A percentile compares a stretch with the other conserved stretches of the same genome.
These are phyloP conservation scores for Diaphora mendica DNA, from an alignment of 2,888 invertebrate species.

Conservation along the genomic window DNA sequence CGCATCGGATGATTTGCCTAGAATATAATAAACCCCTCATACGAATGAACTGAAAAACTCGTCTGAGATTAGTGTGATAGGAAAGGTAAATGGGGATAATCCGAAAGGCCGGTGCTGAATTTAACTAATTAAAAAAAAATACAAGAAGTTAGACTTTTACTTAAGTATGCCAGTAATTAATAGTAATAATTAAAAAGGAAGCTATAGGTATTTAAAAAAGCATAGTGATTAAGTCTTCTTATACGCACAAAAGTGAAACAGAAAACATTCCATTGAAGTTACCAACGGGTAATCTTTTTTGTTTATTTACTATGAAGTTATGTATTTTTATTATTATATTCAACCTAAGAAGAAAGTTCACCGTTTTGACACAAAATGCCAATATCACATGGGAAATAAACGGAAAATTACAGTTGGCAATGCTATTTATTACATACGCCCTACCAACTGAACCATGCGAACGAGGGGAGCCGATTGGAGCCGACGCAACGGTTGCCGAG, in stretches of 20 bases:
- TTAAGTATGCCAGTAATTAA: not conserved
- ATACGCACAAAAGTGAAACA: not conserved
- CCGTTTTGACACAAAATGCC: not conserved
- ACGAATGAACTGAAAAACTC: not conserved
- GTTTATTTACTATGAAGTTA: not conserved
- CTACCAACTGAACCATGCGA: conserved; percentile 44
- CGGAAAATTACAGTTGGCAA: conserved; percentile 51
- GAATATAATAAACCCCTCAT: not conserved
- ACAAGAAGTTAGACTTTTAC: too few species aligned
- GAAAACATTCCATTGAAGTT: not conserved
- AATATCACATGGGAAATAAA: conserved; percentile 53
- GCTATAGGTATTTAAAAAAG: too few species aligned
- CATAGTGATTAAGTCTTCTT: too few species aligned
- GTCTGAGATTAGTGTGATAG: not conserved
- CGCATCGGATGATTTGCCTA: not conserved
- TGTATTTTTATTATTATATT: not conserved
- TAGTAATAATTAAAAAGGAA: not conserved
- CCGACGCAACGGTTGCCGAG: conserved; percentile 21
- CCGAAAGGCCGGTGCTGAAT: too few species aligned
- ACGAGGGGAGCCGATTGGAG: conserved; percentile 32
- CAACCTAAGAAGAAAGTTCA: not conserved
- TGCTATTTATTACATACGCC: conserved; percentile 19
- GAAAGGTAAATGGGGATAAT: not conserved
- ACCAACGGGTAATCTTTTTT: not conserved
- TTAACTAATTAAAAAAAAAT: too few species aligned